Conservation (phyloP, 2,797 vertebrate genomes). For the Chromobotia macracanthus region DNA sequence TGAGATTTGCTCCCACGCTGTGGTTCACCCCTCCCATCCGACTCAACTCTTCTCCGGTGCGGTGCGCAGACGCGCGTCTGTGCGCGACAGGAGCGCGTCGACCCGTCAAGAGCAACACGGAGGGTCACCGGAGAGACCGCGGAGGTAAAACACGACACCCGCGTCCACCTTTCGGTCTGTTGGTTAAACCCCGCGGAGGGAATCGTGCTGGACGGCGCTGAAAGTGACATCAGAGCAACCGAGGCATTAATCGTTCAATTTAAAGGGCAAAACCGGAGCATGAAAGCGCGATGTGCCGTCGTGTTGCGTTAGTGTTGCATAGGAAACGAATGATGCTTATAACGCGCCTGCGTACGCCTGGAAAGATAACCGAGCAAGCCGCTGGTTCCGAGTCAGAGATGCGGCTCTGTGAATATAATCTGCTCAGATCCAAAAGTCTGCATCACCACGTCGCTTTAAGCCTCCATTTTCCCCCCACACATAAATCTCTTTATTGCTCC, state of each 20-base stretch:
- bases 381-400: slow-evolving; percentile 22
- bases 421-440: slow-evolving; percentile 15
- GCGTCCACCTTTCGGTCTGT: slow-evolving; percentile 5
- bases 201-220: slow-evolving; percentile 28
- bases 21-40: slow-evolving; percentile 70
- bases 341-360: slow-evolving; percentile 2
- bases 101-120: slow-evolving; percentile 47
- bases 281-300: not conserved
- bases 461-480: not conserved
- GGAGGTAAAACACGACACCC: slow-evolving; percentile 31
- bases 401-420: slow-evolving; percentile 18
- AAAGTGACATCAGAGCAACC: too few relatives aligned
- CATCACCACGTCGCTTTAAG: not conserved
- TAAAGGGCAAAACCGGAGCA: slow-evolving; percentile 40
- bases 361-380: slow-evolving; percentile 11
- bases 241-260: slow-evolving; percentile 15
- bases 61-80: slow-evolving; percentile 71
- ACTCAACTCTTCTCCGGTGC: slow-evolving; percentile 75
- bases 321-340: not conserved
- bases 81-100: slow-evolving; percentile 60
- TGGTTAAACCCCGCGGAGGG: not conserved
- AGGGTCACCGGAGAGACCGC: not conserved
- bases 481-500: slow-evolving; percentile 11
- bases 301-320: not conserved
- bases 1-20: slow-evolving; percentile 31